Percentiles rank a stretch among this genome's conserved stretches.
These are phyloP conservation scores for Actinia tenebrosa DNA, from an alignment of 64 coral and sea anemone genomes.

Conservation along the genomic window DNA sequence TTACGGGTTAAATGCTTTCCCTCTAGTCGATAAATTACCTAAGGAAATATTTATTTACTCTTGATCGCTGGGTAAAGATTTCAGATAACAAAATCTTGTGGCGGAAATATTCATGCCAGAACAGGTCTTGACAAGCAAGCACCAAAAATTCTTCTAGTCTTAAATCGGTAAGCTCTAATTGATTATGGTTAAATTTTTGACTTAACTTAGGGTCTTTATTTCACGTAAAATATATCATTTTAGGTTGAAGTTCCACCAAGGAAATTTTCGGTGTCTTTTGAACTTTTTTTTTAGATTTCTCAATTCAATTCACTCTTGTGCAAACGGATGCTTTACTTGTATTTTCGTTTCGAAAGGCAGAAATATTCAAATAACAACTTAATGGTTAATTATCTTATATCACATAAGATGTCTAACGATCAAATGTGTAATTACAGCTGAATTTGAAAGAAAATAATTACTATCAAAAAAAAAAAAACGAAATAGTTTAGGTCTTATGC, in stretches of 20 bases:
- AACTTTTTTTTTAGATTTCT: background rate
- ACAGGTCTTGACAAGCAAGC: background rate
- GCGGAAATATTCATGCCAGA: slow-evolving; percentile 1
- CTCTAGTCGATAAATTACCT: background rate
- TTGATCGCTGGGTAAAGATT: background rate
- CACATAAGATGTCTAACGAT: background rate
- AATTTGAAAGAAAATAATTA: background rate
- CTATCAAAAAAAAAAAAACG: background rate
- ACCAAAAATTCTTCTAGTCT: background rate
- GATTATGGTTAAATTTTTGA: background rate
- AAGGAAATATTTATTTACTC: background rate
- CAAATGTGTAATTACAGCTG: background rate
- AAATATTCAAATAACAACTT: slow-evolving; percentile 9
- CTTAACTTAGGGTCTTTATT: background rate
- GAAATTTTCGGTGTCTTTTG: background rate
- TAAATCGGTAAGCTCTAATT: background rate
- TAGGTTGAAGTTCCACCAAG: background rate
- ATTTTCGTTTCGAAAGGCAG: background rate
- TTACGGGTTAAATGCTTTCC: too few relatives aligned
- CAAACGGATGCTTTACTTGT: background rate
- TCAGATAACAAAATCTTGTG: background rate
- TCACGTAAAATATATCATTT: background rate
- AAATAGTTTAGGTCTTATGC: background rate
- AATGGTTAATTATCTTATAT: background rate
- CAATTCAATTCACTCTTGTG: background rate